Percentiles rank a stretch among this genome's conserved stretches.
Evolutionary conservation across 2,113 vertebrate genomes (phyloP).

Genomic region (zebrafish (Danio rerio)): GRCz12tu NC_133180.1:20774001-20774500

Average conservation of each 20-base stretch:
- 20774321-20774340: no score
- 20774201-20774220: constrained; percentile 9
- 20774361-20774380: no score
- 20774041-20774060: constrained; percentile 60
- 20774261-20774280: not conserved
- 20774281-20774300: no score
- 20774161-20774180: constrained; percentile 71
- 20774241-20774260: not conserved
- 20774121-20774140: constrained; percentile 72
- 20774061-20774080: constrained; percentile 60
- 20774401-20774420: no score
- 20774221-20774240: constrained; percentile 38
- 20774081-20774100: constrained; percentile 71
- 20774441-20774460: no score
- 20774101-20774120: constrained; percentile 71
- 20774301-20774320: no score
- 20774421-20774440: no score
- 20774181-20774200: constrained; percentile 69
- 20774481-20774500: no score
- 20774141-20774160: constrained; percentile 73
- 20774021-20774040: constrained; percentile 47
- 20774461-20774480: no score
- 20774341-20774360: no score
- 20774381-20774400: no score
- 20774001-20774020: constrained; percentile 19